Base-by-base conservation (phyloP, 1,140 invertebrate species). In the Drosophila asahinai region DNA sequence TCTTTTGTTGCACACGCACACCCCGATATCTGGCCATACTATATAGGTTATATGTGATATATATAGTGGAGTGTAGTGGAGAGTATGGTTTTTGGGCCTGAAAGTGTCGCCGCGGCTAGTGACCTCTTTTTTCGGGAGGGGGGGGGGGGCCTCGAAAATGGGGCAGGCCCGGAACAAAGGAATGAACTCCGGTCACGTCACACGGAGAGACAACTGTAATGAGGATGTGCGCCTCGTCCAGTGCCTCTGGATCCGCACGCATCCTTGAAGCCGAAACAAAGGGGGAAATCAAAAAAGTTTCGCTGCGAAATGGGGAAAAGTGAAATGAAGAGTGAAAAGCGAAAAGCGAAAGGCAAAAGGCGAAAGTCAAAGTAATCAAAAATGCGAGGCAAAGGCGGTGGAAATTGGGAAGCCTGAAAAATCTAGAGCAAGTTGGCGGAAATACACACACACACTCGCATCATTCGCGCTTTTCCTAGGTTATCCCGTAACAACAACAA, bases 181-280 rank as follows among this genome's bases (percentile, higher is more conserved):
- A 81, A 86, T 80, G 66, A 58, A 65, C 51, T 54, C 49, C 38
- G 74, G 80, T 83, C 83, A 83, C 81, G 77, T 89, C 72, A 87
- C 33, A 22, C 25, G 25, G 65, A 38, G 58, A 30, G 60, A 80
- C 77, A 80, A 73, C 54, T 61, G 68, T 60, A 73, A 40, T 40
- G 36, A 57, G 54, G 54, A 57, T 57, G 36, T 57, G 51, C 40
- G 51, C 5, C 48, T 15, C 2, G 25, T 6, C 33, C 33, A 11
- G 9, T 38, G 3, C 36, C 36, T 38, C 36, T 1, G 36, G 12
- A 38, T 14, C 5, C 33, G 9, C 33, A 27, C 33, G 25, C 27
- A 57, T 68, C 63, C 63, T 42, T 49, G 30, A 71, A 61, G 63
- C n/a, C 47, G 15, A 19, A 11, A 40, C 47, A 54, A 12, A 30